A percentile compares a stretch with the other conserved stretches of the same genome.
These are phyloP conservation scores for Chironomus riparius DNA, from an alignment of 2,888 invertebrate species.

Conservation along the genomic window DNA sequence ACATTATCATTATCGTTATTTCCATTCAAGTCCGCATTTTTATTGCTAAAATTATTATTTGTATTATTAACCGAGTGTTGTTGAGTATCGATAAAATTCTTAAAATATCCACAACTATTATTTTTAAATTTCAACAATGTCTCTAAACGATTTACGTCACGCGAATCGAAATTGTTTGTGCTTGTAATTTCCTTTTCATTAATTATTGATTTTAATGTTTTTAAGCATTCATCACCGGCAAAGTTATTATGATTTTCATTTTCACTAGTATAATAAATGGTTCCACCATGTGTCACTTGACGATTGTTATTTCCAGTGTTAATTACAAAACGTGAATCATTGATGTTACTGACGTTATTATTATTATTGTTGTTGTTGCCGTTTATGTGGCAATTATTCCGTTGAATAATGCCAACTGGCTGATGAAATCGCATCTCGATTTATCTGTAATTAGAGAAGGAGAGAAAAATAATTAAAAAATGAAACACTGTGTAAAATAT, in stretches of 20 bases:
- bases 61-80: not conserved
- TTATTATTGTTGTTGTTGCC: not conserved
- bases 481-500: too few species aligned
- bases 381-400: conserved; percentile 22
- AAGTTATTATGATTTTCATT: conserved; percentile 6
- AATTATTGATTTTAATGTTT: conserved; percentile 2
- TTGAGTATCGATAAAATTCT: not conserved
- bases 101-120: conserved; percentile 1
- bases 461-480: conserved; percentile 7
- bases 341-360: too few species aligned
- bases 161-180: conserved; percentile 11
- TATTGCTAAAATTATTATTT: too few species aligned
- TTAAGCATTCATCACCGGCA: not conserved
- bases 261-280: not conserved
- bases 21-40: not conserved
- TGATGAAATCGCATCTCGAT: conserved; percentile 30
- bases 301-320: not conserved
- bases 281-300: not conserved
- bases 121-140: conserved; percentile 1
- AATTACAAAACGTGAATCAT: not conserved
- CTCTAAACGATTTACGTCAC: not conserved
- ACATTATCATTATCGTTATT: conserved; percentile 5
- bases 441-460: conserved; percentile 28
- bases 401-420: conserved; percentile 28
- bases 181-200: not conserved